phyloP scores from a whole-genome alignment of 1,140 invertebrate species.

The Trachymyrmex septentrionalis region DNA sequence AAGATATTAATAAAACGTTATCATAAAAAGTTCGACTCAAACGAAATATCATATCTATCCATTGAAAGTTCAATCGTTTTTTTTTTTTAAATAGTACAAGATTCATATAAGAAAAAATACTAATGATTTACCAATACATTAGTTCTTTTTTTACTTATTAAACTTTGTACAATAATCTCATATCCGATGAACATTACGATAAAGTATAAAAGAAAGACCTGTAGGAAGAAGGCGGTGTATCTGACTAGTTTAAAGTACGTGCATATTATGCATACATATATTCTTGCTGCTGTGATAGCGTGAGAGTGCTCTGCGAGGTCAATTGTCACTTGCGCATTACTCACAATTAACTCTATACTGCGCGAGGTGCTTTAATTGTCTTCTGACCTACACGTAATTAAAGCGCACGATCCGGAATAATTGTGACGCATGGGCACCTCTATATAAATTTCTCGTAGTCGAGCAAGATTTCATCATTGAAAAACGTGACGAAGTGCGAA shows the following conservation, averaged over 20 bases:
- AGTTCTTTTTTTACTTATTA: not conserved
- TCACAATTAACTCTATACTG: constrained; percentile 9
- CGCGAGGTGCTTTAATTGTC: constrained; percentile 6
- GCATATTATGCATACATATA: constrained; percentile 79
- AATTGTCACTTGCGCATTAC: constrained; percentile 14
- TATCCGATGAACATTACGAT: not conserved
- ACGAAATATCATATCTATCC: not conserved
- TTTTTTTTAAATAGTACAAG: not conserved
- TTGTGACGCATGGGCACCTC: constrained; percentile 9
- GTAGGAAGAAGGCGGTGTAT: constrained; percentile 73
- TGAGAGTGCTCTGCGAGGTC: constrained; percentile 46
- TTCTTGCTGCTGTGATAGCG: constrained; percentile 61
- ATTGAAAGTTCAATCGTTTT: constrained; percentile 6
- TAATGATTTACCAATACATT: not conserved
- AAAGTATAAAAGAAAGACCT: constrained; percentile 67
- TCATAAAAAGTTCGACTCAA: constrained; percentile 1
- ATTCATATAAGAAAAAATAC: not conserved
- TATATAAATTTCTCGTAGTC: too few species aligned
- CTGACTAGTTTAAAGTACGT: constrained; percentile 83
- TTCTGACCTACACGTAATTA: constrained; percentile 28
- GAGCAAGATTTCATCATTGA: not conserved
- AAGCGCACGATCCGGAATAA: constrained; percentile 28
- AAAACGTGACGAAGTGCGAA: not conserved
- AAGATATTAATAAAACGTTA: not conserved
- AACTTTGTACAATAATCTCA: constrained; percentile 24